Percentiles rank a stretch among this genome's conserved stretches.
These are phyloP conservation scores for Xenopus petersii DNA, from an alignment of 2,797 vertebrate genomes.

Conservation along the genomic window DNA sequence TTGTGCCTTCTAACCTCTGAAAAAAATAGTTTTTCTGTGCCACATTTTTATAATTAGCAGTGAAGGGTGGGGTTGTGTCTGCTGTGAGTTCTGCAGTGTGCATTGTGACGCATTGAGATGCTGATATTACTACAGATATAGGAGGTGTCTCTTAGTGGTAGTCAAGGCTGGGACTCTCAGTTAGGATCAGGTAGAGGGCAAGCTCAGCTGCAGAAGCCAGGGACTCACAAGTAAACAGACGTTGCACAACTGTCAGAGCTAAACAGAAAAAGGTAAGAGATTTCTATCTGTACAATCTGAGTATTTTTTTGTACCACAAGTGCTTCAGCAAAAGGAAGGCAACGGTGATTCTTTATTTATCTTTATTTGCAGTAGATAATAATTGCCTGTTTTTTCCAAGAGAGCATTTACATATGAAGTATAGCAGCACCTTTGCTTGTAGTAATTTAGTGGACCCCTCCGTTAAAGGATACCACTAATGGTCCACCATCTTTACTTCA, in stretches of 20 bases:
- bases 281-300: neutral
- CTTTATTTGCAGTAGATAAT: too few relatives aligned
- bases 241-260: neutral
- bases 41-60: neutral
- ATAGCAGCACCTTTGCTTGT: too few relatives aligned
- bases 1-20: too few relatives aligned
- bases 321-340: too few relatives aligned
- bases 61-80: conserved; percentile 1
- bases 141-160: conserved; percentile 17
- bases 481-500: too few relatives aligned
- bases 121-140: conserved; percentile 30
- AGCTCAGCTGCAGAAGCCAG: neutral
- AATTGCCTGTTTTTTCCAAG: too few relatives aligned
- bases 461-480: too few relatives aligned
- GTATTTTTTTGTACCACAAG: too few relatives aligned
- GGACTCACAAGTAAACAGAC: neutral
- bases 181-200: neutral
- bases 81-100: neutral
- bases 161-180: conserved; percentile 6
- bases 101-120: conserved; percentile 29
- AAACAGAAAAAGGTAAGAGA: neutral
- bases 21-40: too few relatives aligned
- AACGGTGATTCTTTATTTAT: too few relatives aligned
- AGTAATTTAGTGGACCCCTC: too few relatives aligned
- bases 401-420: too few relatives aligned